Evolutionary conservation across 2,797 vertebrate species (phyloP), one percentile per base, ranked within the genome.

Genomic region (Odontamblyopus lacepedii): DNA sequence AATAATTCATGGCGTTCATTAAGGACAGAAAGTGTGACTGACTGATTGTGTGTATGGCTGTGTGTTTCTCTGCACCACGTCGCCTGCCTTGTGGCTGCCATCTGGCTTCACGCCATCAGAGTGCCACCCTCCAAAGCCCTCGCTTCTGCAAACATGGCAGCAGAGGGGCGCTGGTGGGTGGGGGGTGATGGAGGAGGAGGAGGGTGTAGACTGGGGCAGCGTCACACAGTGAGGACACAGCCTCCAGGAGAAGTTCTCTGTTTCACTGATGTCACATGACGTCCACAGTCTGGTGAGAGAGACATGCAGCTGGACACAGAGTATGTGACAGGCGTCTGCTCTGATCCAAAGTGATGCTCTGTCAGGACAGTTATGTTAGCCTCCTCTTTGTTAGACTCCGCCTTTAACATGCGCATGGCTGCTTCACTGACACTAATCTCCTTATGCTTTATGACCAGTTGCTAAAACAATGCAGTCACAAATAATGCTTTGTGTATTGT

Each of bases 71-170:
- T 85, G 87, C 87, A 79, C 91, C 85, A 90, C 85, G 81, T 90
- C 87, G 91, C 86, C 91, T 93, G 91, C 92, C 91, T 93, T 93
- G 93, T 94, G 92, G 92, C 91, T 94, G 93, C 94, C 93, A 95
- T 94, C 93, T 94, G 93, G 93, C 93, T 93, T 90, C 89, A 91
- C 91, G 92, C 93, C 93, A 93, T 91, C 77, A 83, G 89, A 93
- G 88, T 93, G 88, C 92, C 92, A 93, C 91, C 91, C 89, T 93
- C 89, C 91, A 84, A 83, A 92, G 92, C 90, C 86, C 89, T 85
- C 75, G 76, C 81, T 89, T 87, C 72, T 80, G 74, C 88, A 89
- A 90, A 90, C 91, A 93, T 87, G 86, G 85, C 81, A 86, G 83
- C 73, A 84, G 84, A 78, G 81, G 80, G 81, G 69, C 16, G 41